A percentile compares a stretch with the other conserved stretches of the same genome.
Evolutionary conservation across 2,888 invertebrate genomes (phyloP).

Genomic region (Choristoneura rosaceana): DNA sequence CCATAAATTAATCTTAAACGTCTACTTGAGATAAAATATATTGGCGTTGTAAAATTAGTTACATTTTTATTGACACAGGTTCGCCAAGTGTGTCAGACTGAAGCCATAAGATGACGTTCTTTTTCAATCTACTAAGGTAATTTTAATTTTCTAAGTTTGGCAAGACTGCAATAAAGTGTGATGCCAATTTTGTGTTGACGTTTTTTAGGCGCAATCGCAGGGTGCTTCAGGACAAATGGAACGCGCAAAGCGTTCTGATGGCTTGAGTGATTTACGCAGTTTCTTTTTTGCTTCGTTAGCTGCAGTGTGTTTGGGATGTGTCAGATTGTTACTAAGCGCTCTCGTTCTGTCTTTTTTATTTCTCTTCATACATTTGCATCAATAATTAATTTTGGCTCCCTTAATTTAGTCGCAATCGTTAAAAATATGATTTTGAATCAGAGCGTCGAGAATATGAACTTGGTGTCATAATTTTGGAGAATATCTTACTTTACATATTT

Average conservation of each 20-base stretch:
- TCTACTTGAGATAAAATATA: constrained; percentile 11
- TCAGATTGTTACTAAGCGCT: constrained; percentile 5
- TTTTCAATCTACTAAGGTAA: constrained; percentile 33
- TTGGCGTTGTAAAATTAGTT: constrained; percentile 18
- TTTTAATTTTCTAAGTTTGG: constrained; percentile 29
- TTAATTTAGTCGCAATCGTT: too few relatives aligned
- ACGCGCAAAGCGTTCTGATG: constrained; percentile 46
- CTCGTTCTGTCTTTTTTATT: background rate
- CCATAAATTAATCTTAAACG: constrained; percentile 16
- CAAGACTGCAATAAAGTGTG: constrained; percentile 18
- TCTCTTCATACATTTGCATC: background rate
- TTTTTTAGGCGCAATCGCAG: background rate
- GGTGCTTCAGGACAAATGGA: constrained; percentile 1
- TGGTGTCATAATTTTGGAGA: background rate
- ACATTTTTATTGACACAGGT: constrained; percentile 13
- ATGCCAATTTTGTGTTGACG: constrained; percentile 12
- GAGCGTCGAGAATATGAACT: background rate
- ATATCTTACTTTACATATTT: too few relatives aligned
- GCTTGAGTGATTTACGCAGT: constrained; percentile 47
- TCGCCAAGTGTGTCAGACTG: constrained; percentile 34
- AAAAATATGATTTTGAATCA: background rate
- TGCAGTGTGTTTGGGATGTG: constrained; percentile 5
- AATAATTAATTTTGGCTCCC: background rate
- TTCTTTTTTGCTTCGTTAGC: constrained; percentile 15
- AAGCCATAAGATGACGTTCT: constrained; percentile 4